phyloP scores from a whole-genome alignment of 2,797 vertebrate genomes.

The Streptopelia turtur region DNA sequence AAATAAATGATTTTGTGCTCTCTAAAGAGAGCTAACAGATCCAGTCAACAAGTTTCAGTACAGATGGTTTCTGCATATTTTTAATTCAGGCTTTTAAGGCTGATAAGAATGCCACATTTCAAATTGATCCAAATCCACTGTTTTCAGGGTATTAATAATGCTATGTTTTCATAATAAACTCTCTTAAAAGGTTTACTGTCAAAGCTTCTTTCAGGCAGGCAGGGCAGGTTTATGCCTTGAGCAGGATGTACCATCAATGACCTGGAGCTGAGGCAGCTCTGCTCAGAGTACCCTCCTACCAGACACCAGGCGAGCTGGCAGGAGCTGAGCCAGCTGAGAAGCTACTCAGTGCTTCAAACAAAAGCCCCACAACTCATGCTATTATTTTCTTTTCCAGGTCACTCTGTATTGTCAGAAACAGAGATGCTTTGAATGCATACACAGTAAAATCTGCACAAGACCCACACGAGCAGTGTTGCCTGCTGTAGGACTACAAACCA shows the following conservation, averaged over 20 bases:
- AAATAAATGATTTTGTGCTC: background rate
- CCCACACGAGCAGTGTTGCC: background rate
- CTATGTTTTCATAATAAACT: conserved; percentile 48
- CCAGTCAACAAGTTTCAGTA: conserved; percentile 42
- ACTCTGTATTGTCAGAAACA: background rate
- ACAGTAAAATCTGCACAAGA: background rate
- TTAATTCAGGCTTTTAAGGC: conserved; percentile 42
- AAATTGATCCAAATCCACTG: conserved; percentile 33
- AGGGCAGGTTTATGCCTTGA: conserved; percentile 38
- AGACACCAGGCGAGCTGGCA: background rate
- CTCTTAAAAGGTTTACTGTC: conserved; percentile 44
- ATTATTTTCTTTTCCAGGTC: background rate
- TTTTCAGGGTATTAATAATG: conserved; percentile 21
- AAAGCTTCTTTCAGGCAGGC: conserved; percentile 53
- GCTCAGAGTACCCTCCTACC: background rate
- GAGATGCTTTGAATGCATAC: background rate
- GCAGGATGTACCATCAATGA: conserved; percentile 23
- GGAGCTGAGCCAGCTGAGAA: background rate
- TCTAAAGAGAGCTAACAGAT: conserved; percentile 24
- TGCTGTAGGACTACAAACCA: background rate
- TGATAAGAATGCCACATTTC: conserved; percentile 15
- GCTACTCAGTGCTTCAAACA: background rate
- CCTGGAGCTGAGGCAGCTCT: background rate
- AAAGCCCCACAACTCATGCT: background rate
- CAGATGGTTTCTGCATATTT: conserved; percentile 51